Base-by-base conservation (phyloP, 1,140 invertebrate species). In the Drosophila erecta region DNA sequence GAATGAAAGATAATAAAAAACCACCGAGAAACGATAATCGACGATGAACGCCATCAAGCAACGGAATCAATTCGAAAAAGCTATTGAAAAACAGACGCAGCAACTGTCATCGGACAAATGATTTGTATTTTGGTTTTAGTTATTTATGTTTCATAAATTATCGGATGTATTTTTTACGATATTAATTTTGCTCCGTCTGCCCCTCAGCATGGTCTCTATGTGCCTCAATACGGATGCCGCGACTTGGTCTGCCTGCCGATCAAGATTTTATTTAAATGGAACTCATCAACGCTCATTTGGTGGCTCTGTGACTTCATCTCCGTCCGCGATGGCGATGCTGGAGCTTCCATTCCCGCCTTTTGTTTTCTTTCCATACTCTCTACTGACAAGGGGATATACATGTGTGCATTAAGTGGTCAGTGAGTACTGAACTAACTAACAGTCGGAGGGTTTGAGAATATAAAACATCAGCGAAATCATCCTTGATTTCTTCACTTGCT, bases 81-180 rank as follows among this genome's bases (percentile, higher is more conserved):
- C 72, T 57, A 75, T 75, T 75, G 72, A 51, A 75, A 73, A 66
- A 80, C 77, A 79, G 53, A 76, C 47, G 69, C 57, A 79, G 62
- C 55, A 58, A 57, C 61, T 58, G 62, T 77, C 73, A 90, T 65
- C 86, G 86, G 79, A 90, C 79, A 90, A 90, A 90, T 90, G 86
- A 90, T 90, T 90, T 90, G 86, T 90, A 90, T 90, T 90, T 90
- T 81, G 85, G 85, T 85, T 90, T 90, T 79, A 76, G 69, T 90
- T 90, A 90, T 90, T 90, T 90, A 90, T 90, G 86, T 90, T 90
- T 90, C 86, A 90, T 90, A 90, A 90, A 90, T 90, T 90, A 90
- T 90, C 81, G 86, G 86, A 90, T 90, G 80, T 87, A 85, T 85
- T 73, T 86, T 75, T 81, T 67, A 72, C 79, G 81, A 83, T 89